Evolutionary conservation across 2,113 vertebrate genomes (phyloP).

Genomic region (Podocnemis expansa): DNA sequence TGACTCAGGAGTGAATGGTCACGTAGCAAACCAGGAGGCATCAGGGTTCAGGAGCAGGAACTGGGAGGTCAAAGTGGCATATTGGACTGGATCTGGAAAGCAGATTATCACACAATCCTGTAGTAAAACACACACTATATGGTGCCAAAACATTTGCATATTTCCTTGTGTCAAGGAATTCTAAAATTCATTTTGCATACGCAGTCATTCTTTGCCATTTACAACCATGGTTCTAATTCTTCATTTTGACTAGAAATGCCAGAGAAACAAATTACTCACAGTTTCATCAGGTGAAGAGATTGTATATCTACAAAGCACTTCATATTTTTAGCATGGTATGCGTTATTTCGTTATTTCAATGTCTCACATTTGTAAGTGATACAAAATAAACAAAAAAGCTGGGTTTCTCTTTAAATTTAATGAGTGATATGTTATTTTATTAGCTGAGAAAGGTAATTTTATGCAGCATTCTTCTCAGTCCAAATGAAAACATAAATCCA

Average conservation of each 20-base stretch:
- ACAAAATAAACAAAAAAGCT: constrained; percentile 48
- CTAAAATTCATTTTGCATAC: not conserved
- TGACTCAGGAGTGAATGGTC: too few relatives aligned
- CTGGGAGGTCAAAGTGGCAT: too few relatives aligned
- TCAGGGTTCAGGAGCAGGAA: too few relatives aligned
- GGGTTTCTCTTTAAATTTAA: constrained; percentile 13
- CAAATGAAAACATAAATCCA: constrained; percentile 28
- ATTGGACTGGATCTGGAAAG: too few relatives aligned
- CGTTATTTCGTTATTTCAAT: constrained; percentile 19
- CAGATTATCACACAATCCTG: not conserved
- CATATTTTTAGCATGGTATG: constrained; percentile 7
- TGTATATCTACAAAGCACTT: not conserved
- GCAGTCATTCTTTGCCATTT: not conserved
- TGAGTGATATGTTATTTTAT: constrained; percentile 53
- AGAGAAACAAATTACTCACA: constrained; percentile 46
- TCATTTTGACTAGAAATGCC: constrained; percentile 49
- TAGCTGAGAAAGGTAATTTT: constrained; percentile 62
- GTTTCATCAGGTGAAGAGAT: not conserved
- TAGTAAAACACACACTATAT: not conserved
- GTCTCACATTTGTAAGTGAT: not conserved
- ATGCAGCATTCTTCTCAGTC: constrained; percentile 38
- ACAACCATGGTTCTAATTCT: constrained; percentile 48
- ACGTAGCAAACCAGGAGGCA: too few relatives aligned
- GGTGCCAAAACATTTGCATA: not conserved
- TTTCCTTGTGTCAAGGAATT: not conserved